Conservation (phyloP, 2,888 invertebrate species). For the Hirtodrosophila alboralis region DNA sequence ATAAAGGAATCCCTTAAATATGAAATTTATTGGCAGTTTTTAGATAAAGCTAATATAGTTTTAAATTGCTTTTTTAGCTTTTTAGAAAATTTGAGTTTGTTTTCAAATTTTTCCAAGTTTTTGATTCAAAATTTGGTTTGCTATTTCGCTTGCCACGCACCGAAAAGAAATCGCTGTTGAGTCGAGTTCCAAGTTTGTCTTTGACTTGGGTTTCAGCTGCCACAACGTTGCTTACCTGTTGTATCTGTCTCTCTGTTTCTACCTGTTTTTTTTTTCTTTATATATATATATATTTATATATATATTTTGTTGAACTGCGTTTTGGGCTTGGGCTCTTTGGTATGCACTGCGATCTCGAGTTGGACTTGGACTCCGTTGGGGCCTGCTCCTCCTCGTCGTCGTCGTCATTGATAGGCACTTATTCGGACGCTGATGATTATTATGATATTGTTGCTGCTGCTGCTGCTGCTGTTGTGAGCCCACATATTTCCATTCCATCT, state of each 20-base stretch:
- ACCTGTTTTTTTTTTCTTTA: slow-evolving; percentile 49
- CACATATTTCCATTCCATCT: slow-evolving; percentile 53
- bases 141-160: slow-evolving; percentile 16
- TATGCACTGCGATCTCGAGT: slow-evolving; percentile 61
- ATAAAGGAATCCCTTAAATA: too few relatives aligned
- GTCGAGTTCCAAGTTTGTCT: slow-evolving; percentile 15
- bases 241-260: slow-evolving; percentile 29
- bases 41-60: too few relatives aligned
- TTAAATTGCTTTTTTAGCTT: too few relatives aligned
- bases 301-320: slow-evolving; percentile 51
- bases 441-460: slow-evolving; percentile 69
- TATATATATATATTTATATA: too few relatives aligned
- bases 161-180: slow-evolving; percentile 52
- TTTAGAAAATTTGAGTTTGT: slow-evolving; percentile 57
- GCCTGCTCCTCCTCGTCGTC: slow-evolving; percentile 47
- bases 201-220: slow-evolving; percentile 49
- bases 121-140: slow-evolving; percentile 3
- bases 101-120: slow-evolving; percentile 16
- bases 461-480: slow-evolving; percentile 42
- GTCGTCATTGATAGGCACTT: slow-evolving; percentile 80
- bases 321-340: slow-evolving; percentile 67
- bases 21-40: too few relatives aligned
- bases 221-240: slow-evolving; percentile 52
- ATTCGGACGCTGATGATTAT: slow-evolving; percentile 72
- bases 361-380: slow-evolving; percentile 53